These are phyloP conservation scores for Cyclophora albipunctata DNA, from an alignment of 2,888 invertebrate genomes.

Conservation along the genomic window DNA sequence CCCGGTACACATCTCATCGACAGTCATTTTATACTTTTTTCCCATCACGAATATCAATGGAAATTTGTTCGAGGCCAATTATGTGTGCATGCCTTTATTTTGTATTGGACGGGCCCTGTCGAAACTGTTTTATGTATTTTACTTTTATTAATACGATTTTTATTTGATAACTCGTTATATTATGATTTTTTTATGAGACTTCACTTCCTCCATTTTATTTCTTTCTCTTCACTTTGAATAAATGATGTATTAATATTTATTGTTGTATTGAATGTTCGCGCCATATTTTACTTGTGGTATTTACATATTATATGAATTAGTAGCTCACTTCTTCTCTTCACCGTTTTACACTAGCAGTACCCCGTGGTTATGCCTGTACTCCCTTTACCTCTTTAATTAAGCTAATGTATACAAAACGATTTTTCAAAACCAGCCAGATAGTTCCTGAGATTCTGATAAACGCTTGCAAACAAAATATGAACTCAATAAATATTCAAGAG, in stretches of 20 bases:
- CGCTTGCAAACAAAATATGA: too few relatives aligned
- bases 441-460: too few relatives aligned
- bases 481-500: too few relatives aligned
- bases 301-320: too few relatives aligned
- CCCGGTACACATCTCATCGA: slow-evolving; percentile 62
- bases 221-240: slow-evolving; percentile 7
- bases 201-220: slow-evolving; percentile 15
- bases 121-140: slow-evolving; percentile 33
- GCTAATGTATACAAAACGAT: too few relatives aligned
- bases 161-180: slow-evolving; percentile 25
- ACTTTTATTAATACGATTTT: slow-evolving; percentile 33
- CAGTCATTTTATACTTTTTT: slow-evolving; percentile 66
- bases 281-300: slow-evolving; percentile 4
- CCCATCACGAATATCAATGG: slow-evolving; percentile 74
- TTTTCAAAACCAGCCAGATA: too few relatives aligned
- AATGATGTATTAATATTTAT: slow-evolving; percentile 15
- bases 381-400: too few relatives aligned
- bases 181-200: slow-evolving; percentile 17
- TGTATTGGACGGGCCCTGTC: slow-evolving; percentile 34
- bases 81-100: slow-evolving; percentile 62
- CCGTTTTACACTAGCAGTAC: too few relatives aligned
- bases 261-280: slow-evolving; percentile 8
- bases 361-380: too few relatives aligned
- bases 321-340: slow-evolving; percentile 1
- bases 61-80: slow-evolving; percentile 71